Evolutionary conservation across 2,113 vertebrate genomes (phyloP).

Genomic region (Plecotus auritus): DNA sequence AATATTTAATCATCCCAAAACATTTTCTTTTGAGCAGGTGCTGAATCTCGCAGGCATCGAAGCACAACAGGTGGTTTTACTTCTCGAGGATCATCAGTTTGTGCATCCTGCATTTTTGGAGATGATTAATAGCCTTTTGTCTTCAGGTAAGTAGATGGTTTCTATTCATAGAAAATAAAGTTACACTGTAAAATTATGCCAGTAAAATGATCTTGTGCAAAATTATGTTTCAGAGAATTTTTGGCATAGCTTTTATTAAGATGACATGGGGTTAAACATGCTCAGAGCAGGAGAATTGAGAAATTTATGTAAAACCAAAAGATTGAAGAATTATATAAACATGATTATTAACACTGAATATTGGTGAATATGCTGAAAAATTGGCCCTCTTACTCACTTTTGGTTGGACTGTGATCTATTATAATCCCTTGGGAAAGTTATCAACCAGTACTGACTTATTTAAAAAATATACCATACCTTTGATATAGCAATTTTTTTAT

Average conservation of each 20-base stretch:
- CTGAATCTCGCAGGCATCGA: conserved; percentile 94
- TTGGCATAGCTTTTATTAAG: neutral
- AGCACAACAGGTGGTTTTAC: conserved; percentile 91
- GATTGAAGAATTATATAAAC: neutral
- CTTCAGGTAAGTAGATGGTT: conserved; percentile 86
- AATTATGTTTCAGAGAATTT: neutral
- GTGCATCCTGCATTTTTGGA: conserved; percentile 92
- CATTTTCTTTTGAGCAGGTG: conserved; percentile 79
- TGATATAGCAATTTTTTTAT: neutral
- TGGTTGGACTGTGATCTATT: neutral
- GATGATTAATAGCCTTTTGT: conserved; percentile 97
- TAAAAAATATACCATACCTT: neutral
- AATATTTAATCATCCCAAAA: neutral
- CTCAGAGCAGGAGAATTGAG: neutral
- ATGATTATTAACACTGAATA: neutral
- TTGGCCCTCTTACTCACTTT: neutral
- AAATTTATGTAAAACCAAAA: conserved; percentile 23
- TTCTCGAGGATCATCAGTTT: conserved; percentile 96
- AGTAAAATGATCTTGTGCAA: neutral
- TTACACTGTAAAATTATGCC: neutral
- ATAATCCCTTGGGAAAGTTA: neutral
- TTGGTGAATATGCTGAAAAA: neutral
- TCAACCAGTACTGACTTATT: neutral
- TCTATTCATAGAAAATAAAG: neutral
- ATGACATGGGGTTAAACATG: neutral